Conservation (phyloP, 2,888 invertebrate species). For the Parelbella ahira region DNA sequence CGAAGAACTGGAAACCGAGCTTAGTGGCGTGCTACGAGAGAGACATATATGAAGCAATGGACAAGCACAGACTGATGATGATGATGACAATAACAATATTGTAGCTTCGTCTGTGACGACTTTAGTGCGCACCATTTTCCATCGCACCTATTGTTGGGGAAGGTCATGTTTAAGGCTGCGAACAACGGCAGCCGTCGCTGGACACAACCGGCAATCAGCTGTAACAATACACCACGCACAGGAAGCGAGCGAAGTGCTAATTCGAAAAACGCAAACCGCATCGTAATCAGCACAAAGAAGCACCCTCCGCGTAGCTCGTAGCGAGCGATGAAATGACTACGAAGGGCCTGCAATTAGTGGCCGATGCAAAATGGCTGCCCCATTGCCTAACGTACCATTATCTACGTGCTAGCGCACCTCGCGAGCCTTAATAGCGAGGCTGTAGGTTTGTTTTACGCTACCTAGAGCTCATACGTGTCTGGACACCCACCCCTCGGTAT, state of each 20-base stretch:
- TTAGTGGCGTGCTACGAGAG: no score
- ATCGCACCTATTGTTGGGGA: slow-evolving; percentile 12
- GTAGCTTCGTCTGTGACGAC: no score
- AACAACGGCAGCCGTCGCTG: slow-evolving; percentile 7
- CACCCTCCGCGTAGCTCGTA: slow-evolving; percentile 53
- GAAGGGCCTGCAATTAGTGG: slow-evolving; percentile 64
- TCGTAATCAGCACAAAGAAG: slow-evolving; percentile 65
- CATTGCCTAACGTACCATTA: slow-evolving; percentile 38
- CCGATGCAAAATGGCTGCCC: slow-evolving; percentile 76
- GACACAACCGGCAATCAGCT: slow-evolving; percentile 45
- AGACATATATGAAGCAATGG: no score
- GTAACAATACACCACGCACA: slow-evolving; percentile 63
- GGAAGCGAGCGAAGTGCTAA: slow-evolving; percentile 74
- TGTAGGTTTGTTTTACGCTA: slow-evolving; percentile 31
- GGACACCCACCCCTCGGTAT: slow-evolving; percentile 44
- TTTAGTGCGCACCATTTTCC: slow-evolving; percentile 8
- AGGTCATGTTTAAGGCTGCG: slow-evolving; percentile 13
- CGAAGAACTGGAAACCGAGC: no score
- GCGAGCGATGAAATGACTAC: slow-evolving; percentile 69
- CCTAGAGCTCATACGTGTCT: slow-evolving; percentile 38
- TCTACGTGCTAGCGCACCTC: slow-evolving; percentile 23
- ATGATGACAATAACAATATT: no score
- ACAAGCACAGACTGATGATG: no score
- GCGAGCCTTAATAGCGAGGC: slow-evolving; percentile 21
- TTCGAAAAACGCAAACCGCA: slow-evolving; percentile 77